Percentiles rank a stretch among this genome's conserved stretches.
phyloP scores from a whole-genome alignment of 2,888 invertebrate species.

The Phyllotreta cruciferae region DNA sequence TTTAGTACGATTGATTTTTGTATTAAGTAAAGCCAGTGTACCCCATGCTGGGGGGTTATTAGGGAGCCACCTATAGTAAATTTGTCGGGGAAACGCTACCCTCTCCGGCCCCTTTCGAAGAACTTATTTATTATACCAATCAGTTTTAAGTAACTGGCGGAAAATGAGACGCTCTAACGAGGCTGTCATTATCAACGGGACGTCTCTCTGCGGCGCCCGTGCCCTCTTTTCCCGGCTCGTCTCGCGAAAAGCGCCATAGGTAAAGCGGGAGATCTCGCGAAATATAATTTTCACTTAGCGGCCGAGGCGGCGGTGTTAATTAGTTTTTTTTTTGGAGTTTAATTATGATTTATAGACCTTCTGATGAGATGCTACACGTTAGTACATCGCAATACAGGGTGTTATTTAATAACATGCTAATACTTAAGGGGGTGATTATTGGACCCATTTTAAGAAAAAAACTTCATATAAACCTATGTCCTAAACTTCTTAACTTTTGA shows the following conservation, averaged over 20 bases:
- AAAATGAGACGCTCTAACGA: constrained; percentile 30
- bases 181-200: constrained; percentile 27
- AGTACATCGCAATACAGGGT: too few species aligned
- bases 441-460: too few species aligned
- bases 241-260: not conserved
- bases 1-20: too few species aligned
- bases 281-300: constrained; percentile 34
- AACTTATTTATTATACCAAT: constrained; percentile 29
- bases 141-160: constrained; percentile 31
- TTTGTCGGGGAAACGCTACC: constrained; percentile 27
- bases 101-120: not conserved
- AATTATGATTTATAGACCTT: constrained; percentile 28
- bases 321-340: constrained; percentile 27
- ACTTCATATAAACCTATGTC: too few species aligned
- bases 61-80: constrained; percentile 2
- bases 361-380: too few species aligned
- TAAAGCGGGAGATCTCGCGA: constrained; percentile 8
- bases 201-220: constrained; percentile 1
- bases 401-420: too few species aligned
- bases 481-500: too few species aligned
- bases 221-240: constrained; percentile 11
- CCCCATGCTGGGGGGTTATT: too few species aligned
- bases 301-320: constrained; percentile 29
- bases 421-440: too few species aligned
- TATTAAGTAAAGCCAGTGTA: too few species aligned